Evolutionary conservation across 2,888 invertebrate species (phyloP), one percentile per base, ranked within the genome.

Genomic region (Orthosia incerta): DNA sequence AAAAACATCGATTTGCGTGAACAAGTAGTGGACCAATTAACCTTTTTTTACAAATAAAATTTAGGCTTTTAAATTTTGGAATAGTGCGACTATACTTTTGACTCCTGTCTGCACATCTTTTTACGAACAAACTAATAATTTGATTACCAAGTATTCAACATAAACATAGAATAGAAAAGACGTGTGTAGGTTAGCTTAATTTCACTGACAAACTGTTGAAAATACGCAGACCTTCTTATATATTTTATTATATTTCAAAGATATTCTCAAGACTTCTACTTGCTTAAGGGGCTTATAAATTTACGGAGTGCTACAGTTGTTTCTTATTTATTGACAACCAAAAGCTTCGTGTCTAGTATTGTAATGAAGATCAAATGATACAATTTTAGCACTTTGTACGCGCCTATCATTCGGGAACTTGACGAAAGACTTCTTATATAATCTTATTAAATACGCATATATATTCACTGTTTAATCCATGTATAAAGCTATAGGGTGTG

Each of bases 241-340:
- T 72, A 68, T 80, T 74, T 80, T 87, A 82, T 80, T 77, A 81
- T 73, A 78, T 75, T 79, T 76, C 59, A 79, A 86, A 87, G 80
- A 83, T 86, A 82, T 76, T 73, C 77, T 86, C 70, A 77, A 83
- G 68, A 82, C 74, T 83, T 83, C 83, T 87, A 86, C 89, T 86
- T 89, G 93, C 94, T 94, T 94, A 84, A 85, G 91, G 92, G 92
- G 92, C 91, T 93, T 92, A 71, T 85, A 83, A 83, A 85, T 80
- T 84, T 71, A 86, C 89, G 90, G 89, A 89, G 90, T 91, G 87
- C 92, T 93, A 91, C 85, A 91, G 88, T 91, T 90, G 90, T 85
- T 79, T 63, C 77, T 78, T 64, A 77, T 71, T 74, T 65, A 45
- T 77, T 50, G 20, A 31, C 18, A 39, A 51, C 26, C 39, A 46